phyloP scores from a whole-genome alignment of 2,797 vertebrate species.

The Dryobates pubescens region DNA sequence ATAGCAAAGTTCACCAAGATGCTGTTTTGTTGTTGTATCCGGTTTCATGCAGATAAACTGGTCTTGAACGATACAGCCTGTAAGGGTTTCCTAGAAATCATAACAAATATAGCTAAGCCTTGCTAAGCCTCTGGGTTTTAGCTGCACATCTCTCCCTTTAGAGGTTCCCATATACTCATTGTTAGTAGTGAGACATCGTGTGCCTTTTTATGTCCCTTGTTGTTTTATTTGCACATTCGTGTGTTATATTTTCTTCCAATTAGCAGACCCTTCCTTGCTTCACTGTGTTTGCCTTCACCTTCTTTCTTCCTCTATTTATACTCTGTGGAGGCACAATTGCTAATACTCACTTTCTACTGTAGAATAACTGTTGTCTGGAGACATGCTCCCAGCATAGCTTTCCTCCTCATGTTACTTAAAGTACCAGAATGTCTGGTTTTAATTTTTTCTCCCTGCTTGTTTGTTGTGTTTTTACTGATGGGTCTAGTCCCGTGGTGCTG shows the following conservation, averaged over 20 bases:
- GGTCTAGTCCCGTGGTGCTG: neutral
- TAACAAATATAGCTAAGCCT: constrained; percentile 40
- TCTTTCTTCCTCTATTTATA: neutral
- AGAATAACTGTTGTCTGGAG: constrained; percentile 47
- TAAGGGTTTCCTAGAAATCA: constrained; percentile 66
- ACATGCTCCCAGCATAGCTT: neutral
- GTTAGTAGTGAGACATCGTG: neutral
- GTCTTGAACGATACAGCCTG: neutral
- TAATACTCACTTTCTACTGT: constrained; percentile 46
- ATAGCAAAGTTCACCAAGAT: constrained; percentile 30
- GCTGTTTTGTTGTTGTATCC: constrained; percentile 10
- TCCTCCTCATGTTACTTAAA: constrained; percentile 32
- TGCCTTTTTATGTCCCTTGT: constrained; percentile 23
- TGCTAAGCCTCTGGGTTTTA: constrained; percentile 67
- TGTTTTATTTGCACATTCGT: constrained; percentile 30
- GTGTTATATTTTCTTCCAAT: constrained; percentile 10
- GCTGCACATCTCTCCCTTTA: constrained; percentile 24
- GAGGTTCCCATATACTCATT: neutral
- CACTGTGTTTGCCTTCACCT: constrained; percentile 9
- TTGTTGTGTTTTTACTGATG: neutral
- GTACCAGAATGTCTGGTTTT: neutral
- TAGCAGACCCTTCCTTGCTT: constrained; percentile 6
- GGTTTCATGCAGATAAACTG: neutral
- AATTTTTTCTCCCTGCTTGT: neutral
- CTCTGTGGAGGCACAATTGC: constrained; percentile 8